A percentile compares a stretch with the other conserved stretches of the same genome.
Evolutionary conservation across 2,113 vertebrate species (phyloP).

Genomic region (Oreochromis niloticus): DNA sequence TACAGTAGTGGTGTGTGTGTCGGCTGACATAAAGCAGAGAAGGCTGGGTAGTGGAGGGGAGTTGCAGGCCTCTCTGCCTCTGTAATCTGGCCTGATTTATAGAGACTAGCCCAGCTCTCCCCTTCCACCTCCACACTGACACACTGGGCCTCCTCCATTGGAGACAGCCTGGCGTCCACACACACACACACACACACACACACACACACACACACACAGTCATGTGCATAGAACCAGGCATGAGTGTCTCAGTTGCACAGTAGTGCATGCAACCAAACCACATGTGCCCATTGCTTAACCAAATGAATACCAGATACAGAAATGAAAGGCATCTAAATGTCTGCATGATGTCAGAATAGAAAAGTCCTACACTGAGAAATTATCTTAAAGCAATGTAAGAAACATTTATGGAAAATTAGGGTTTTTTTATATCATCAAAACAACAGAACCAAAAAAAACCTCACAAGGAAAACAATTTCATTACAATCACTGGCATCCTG

Average conservation of each 20-base stretch:
- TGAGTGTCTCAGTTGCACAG: slow-evolving; percentile 46
- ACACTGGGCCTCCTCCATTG: slow-evolving; percentile 85
- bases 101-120: slow-evolving; percentile 74
- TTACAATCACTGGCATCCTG: neutral
- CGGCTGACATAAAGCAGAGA: slow-evolving; percentile 91
- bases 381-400: neutral
- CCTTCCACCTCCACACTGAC: slow-evolving; percentile 57
- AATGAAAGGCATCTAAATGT: slow-evolving; percentile 16
- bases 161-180: slow-evolving; percentile 96
- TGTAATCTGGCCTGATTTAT: slow-evolving; percentile 99
- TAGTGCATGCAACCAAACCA: slow-evolving; percentile 48
- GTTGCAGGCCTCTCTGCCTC: slow-evolving; percentile 78
- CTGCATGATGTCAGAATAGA: slow-evolving; percentile 10
- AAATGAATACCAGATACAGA: slow-evolving; percentile 52
- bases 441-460: neutral
- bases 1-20: slow-evolving; percentile 48
- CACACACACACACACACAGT: slow-evolving; percentile 70
- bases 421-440: neutral
- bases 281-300: slow-evolving; percentile 42
- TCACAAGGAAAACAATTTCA: neutral
- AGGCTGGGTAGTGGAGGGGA: slow-evolving; percentile 83
- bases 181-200: slow-evolving; percentile 74
- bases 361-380: neutral
- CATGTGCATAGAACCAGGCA: slow-evolving; percentile 22
- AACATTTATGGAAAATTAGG: neutral